phyloP scores from a whole-genome alignment of 2,797 vertebrate species.

The Helostoma temminkii region DNA sequence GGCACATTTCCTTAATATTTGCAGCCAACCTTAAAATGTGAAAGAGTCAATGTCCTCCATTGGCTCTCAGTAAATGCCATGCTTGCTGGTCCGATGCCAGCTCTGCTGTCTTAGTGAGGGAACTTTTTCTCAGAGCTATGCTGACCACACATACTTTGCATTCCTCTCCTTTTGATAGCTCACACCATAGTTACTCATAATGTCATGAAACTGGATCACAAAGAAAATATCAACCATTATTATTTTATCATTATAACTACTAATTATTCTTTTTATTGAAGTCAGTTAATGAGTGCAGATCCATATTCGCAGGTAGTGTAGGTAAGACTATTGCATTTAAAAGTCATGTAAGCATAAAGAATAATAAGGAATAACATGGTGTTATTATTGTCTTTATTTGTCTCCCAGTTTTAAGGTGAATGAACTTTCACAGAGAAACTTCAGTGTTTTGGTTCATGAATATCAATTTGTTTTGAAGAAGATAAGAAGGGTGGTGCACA shows the following conservation, averaged over 20 bases:
- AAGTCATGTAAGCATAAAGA: neutral
- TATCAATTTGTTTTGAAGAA: neutral
- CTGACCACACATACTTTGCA: constrained; percentile 74
- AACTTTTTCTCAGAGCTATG: constrained; percentile 57
- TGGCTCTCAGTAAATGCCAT: constrained; percentile 62
- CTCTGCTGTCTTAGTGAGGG: constrained; percentile 52
- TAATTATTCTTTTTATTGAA: constrained; percentile 2
- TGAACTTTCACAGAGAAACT: neutral
- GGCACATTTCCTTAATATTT: constrained; percentile 9
- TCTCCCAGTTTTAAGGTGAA: neutral
- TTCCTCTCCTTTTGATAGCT: constrained; percentile 75
- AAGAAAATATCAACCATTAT: constrained; percentile 32
- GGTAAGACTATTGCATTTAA: neutral
- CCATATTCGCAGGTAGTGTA: neutral
- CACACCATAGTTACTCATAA: constrained; percentile 63
- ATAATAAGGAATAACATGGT: neutral
- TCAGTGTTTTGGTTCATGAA: neutral
- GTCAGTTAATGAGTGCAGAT: neutral
- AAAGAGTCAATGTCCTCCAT: constrained; percentile 19
- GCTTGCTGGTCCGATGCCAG: constrained; percentile 38
- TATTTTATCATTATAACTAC: constrained; percentile 19
- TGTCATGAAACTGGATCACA: constrained; percentile 49
- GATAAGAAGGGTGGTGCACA: neutral
- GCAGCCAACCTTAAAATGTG: constrained; percentile 7
- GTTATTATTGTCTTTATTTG: neutral